Evolutionary conservation across 2,888 invertebrate species (phyloP).

Genomic region (Xestia c-nigrum): DNA sequence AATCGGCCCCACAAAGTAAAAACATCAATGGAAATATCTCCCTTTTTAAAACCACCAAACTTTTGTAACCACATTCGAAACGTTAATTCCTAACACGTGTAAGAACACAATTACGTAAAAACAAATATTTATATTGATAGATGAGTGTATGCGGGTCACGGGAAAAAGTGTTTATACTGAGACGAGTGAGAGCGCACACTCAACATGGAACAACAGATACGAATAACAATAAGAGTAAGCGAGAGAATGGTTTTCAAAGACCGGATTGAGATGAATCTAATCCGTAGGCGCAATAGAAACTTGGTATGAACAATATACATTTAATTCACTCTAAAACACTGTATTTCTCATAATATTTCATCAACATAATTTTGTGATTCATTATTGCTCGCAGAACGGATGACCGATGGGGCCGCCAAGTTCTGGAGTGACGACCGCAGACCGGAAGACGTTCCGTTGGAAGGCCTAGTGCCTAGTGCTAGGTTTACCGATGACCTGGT

Average conservation of each 20-base stretch:
- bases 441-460: too few relatives aligned
- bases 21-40: not conserved
- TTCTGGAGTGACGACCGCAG: too few relatives aligned
- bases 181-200: not conserved
- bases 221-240: not conserved
- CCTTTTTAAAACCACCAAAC: not conserved
- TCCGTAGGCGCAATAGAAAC: not conserved
- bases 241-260: not conserved
- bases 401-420: too few relatives aligned
- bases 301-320: not conserved
- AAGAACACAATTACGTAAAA: not conserved
- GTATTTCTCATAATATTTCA: too few relatives aligned
- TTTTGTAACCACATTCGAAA: not conserved
- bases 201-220: not conserved
- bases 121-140: not conserved
- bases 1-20: not conserved
- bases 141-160: not conserved
- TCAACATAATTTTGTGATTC: too few relatives aligned
- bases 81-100: conserved; percentile 11
- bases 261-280: not conserved
- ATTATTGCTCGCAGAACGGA: too few relatives aligned
- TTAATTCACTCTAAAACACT: too few relatives aligned
- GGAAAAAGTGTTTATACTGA: not conserved
- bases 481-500: too few relatives aligned
- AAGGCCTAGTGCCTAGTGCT: too few relatives aligned